Base-by-base conservation (phyloP, 2,888 invertebrate genomes). In the Pristionchus fissidentatus region DNA sequence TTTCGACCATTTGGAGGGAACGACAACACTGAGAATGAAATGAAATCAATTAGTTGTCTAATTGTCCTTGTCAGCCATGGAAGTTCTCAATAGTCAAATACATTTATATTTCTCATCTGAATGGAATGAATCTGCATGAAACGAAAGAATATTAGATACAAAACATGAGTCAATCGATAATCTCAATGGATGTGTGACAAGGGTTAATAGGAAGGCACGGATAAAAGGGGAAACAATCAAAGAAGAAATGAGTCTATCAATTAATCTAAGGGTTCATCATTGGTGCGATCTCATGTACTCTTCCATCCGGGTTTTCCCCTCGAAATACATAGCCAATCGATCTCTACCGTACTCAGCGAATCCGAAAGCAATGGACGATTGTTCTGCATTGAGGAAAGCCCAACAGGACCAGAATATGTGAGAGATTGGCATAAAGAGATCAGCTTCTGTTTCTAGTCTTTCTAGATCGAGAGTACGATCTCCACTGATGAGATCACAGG, bases 341-440 rank as follows among this genome's bases (percentile, higher is more conserved):
- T 89, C 89, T 19, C 89, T 81, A 22, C 84, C 89, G 73, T 89
- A 88, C 0, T 87, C 87, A 13, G 83, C 84, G 57, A 88, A 88
- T 62, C 87, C 88, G 77, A 87, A 88, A 15, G 84, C 70, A 60
- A 88, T 87, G 13, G 85, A 86, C 3, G 88, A 86, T 79, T 86
- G 85, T 84, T 89, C 89, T 1, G 88, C 89, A 78, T 89, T 88
- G 32, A 89, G 83, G 7, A 89, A 84, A 1, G 88, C 85, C 89
- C 89, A 89, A 75, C 87, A 87, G 4, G 86, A 84, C 89, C 88
- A 89, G 85, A 89, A 89, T 38, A 89, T 84, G 60, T 87, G 86
- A 19, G 88, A 88, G 52, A 89, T 84, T 0, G 89, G 87, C 89
- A 89, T 89, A 84, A 89, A 89, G 3, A 89, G 84, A 26, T 83